phyloP scores from a whole-genome alignment of 2,797 vertebrate species.

The Microcaecilia unicolor region DNA sequence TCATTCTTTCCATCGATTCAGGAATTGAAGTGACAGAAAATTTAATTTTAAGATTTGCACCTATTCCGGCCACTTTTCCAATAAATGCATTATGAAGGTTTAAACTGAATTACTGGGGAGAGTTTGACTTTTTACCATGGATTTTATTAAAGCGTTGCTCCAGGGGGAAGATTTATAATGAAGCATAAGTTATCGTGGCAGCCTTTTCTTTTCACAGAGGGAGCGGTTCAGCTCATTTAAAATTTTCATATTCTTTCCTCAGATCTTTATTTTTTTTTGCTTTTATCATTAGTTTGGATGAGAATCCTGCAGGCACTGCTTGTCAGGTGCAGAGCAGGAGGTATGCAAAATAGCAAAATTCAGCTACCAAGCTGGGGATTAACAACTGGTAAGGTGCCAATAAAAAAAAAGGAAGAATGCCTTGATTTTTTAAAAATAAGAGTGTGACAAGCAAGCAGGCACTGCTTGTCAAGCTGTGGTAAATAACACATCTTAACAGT shows the following conservation, averaged over 20 bases:
- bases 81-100: conserved; percentile 40
- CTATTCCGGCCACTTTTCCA: conserved; percentile 14
- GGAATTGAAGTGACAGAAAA: conserved; percentile 27
- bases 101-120: conserved; percentile 38
- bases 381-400: too few species aligned
- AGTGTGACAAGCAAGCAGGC: too few species aligned
- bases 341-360: too few species aligned
- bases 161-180: conserved; percentile 49
- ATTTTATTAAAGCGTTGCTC: conserved; percentile 56
- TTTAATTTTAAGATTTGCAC: conserved; percentile 11
- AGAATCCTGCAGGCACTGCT: too few species aligned
- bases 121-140: conserved; percentile 42
- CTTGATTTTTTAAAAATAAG: too few species aligned
- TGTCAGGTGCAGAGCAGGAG: too few species aligned
- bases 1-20: conserved; percentile 17
- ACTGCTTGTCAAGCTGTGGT: too few species aligned
- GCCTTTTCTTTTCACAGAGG: conserved; percentile 29
- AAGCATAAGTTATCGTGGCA: conserved; percentile 42
- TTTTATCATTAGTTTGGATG: too few species aligned
- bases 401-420: too few species aligned
- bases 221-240: conserved; percentile 1
- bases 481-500: too few species aligned
- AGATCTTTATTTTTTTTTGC: too few species aligned
- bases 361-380: too few species aligned
- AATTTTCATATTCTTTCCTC: neutral